A percentile compares a stretch with the other conserved stretches of the same genome.
Evolutionary conservation across 2,888 invertebrate genomes (phyloP).

Genomic region (Acanthosepion pharaonis): DNA sequence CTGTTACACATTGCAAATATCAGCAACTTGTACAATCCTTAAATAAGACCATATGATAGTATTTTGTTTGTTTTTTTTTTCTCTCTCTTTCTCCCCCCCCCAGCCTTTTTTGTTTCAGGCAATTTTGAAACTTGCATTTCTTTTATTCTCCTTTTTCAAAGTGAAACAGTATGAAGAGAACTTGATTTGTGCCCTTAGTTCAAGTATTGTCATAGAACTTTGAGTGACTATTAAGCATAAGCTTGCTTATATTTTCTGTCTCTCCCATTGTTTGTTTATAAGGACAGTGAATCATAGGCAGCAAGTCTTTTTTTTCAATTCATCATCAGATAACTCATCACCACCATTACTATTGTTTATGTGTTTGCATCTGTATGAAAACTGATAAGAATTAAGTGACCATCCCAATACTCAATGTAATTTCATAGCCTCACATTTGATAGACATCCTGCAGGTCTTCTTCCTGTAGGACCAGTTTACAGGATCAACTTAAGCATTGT

Average conservation of each 20-base stretch:
- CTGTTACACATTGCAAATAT: too few relatives aligned
- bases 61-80: too few relatives aligned
- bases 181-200: neutral
- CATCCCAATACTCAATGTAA: neutral
- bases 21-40: too few relatives aligned
- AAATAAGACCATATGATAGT: too few relatives aligned
- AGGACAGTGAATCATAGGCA: neutral
- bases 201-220: neutral
- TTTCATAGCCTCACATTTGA: neutral
- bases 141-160: neutral
- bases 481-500: neutral
- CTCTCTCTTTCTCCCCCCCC: too few relatives aligned
- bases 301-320: neutral
- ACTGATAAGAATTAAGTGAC: neutral
- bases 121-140: neutral
- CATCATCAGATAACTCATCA: neutral
- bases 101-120: too few relatives aligned
- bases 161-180: neutral
- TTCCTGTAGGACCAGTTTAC: neutral
- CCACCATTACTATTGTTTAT: neutral
- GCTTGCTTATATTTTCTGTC: neutral
- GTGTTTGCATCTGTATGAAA: neutral
- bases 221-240: neutral
- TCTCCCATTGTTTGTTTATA: neutral
- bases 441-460: neutral